Percentiles rank a stretch among this genome's conserved stretches.
These are phyloP conservation scores for Hydroisotoma schaefferi DNA, from an alignment of 2,888 invertebrate species.

Conservation along the genomic window DNA sequence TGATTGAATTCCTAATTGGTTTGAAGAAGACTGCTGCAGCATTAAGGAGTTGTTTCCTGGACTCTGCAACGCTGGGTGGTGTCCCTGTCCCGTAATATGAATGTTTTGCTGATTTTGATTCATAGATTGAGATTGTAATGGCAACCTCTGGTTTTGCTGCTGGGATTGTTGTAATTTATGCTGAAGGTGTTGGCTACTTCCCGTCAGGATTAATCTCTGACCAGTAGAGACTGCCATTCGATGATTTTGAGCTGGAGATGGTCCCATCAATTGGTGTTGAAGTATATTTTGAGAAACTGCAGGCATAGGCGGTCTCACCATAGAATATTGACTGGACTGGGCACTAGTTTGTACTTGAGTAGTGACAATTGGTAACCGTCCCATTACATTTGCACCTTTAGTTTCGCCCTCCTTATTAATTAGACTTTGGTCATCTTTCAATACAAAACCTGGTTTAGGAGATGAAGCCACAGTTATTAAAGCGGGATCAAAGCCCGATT, in stretches of 20 bases:
- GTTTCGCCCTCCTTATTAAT: too few relatives aligned
- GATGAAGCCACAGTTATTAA: constrained; percentile 16
- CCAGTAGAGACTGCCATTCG: too few relatives aligned
- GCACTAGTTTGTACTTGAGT: neutral
- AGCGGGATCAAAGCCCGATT: constrained; percentile 37
- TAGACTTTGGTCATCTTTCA: neutral
- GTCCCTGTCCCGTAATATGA: too few relatives aligned
- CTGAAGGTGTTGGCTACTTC: neutral
- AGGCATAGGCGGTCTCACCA: constrained; percentile 3
- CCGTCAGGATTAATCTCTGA: too few relatives aligned
- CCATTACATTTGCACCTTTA: neutral
- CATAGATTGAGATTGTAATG: neutral
- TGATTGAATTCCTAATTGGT: too few relatives aligned
- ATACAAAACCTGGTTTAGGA: neutral
- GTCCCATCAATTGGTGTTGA: neutral
- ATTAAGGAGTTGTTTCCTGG: too few relatives aligned
- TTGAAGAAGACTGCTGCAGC: too few relatives aligned
- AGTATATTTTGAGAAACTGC: neutral
- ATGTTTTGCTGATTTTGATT: neutral
- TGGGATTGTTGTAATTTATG: constrained; percentile 1
- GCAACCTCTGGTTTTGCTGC: neutral
- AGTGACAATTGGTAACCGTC: neutral
- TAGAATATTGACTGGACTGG: neutral
- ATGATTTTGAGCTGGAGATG: neutral
- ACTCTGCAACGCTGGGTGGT: too few relatives aligned